These are phyloP conservation scores for Trematomus bernacchii DNA, from an alignment of 2,797 vertebrate species.

Conservation along the genomic window DNA sequence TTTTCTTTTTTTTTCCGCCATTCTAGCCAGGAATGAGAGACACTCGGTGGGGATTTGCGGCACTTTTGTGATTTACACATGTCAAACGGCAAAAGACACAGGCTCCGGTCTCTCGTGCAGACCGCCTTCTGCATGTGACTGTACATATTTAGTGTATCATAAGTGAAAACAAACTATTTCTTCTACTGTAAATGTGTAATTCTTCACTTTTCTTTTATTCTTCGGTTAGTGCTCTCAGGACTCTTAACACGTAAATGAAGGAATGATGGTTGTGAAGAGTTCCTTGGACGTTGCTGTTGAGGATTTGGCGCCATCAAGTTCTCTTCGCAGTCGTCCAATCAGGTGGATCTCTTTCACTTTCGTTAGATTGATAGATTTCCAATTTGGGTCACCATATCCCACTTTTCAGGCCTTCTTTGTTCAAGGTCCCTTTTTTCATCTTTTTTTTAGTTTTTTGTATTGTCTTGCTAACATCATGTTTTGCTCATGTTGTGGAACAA, in stretches of 20 bases:
- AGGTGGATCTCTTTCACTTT: slow-evolving; percentile 72
- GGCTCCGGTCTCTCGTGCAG: slow-evolving; percentile 90
- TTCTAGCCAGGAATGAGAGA: slow-evolving; percentile 86
- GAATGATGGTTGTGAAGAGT: slow-evolving; percentile 69
- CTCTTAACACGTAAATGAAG: slow-evolving; percentile 92
- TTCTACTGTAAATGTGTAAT: slow-evolving; percentile 96
- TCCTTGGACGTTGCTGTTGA: slow-evolving; percentile 65
- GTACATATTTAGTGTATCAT: slow-evolving; percentile 99
- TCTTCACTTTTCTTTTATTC: slow-evolving; percentile 90
- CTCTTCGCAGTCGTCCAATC: slow-evolving; percentile 63
- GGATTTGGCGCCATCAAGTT: slow-evolving; percentile 62
- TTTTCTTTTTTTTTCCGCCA: slow-evolving; percentile 66
- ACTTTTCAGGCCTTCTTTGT: slow-evolving; percentile 64
- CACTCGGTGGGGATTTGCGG: slow-evolving; percentile 87
- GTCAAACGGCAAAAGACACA: slow-evolving; percentile 85
- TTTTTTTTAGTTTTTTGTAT: slow-evolving; percentile 27
- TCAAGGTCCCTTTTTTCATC: slow-evolving; percentile 51
- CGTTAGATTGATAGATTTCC: slow-evolving; percentile 50
- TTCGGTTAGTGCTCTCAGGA: slow-evolving; percentile 99
- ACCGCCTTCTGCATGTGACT: slow-evolving; percentile 91
- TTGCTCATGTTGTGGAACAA: slow-evolving; percentile 55
- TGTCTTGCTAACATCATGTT: slow-evolving; percentile 68
- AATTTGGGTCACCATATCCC: slow-evolving; percentile 67
- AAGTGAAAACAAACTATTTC: slow-evolving; percentile 90
- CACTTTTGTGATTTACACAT: slow-evolving; percentile 87